phyloP scores from a whole-genome alignment of 2,888 invertebrate species.

The Neocrepidodera transversa region DNA sequence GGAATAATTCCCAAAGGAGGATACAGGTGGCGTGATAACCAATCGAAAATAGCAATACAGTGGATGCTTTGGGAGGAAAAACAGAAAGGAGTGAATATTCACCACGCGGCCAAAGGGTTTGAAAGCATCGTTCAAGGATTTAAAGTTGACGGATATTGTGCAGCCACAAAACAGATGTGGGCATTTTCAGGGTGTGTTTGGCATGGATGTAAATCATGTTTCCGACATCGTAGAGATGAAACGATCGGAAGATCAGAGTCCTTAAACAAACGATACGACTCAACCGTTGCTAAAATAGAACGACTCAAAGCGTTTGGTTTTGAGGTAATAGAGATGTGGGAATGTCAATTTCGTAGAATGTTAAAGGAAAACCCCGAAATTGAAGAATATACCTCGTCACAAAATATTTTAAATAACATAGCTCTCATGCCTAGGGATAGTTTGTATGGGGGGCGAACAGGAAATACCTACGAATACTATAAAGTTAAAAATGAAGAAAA shows the following conservation, averaged over 20 bases:
- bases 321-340: conserved; percentile 14
- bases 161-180: conserved; percentile 17
- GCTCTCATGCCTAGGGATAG: no score
- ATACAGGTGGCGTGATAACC: conserved; percentile 3
- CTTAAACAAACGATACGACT: conserved; percentile 22
- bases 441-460: no score
- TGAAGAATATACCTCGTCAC: not conserved
- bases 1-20: conserved; percentile 8
- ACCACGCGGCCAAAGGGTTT: not conserved
- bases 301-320: not conserved
- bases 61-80: conserved; percentile 4
- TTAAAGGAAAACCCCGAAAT: conserved; percentile 10
- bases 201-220: conserved; percentile 30
- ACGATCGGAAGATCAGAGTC: conserved; percentile 18
- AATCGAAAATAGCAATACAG: conserved; percentile 3
- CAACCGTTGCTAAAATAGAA: not conserved
- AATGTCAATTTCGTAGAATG: conserved; percentile 8
- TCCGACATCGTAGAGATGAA: conserved; percentile 9
- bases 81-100: not conserved
- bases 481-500: no score
- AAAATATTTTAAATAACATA: no score
- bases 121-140: not conserved
- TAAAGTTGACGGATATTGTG: conserved; percentile 8
- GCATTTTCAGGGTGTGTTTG: no score
- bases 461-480: no score